Percentiles rank a stretch among this genome's conserved stretches.
Evolutionary conservation across 2,888 invertebrate genomes (phyloP).

Genomic region (Stenurella melanura): DNA sequence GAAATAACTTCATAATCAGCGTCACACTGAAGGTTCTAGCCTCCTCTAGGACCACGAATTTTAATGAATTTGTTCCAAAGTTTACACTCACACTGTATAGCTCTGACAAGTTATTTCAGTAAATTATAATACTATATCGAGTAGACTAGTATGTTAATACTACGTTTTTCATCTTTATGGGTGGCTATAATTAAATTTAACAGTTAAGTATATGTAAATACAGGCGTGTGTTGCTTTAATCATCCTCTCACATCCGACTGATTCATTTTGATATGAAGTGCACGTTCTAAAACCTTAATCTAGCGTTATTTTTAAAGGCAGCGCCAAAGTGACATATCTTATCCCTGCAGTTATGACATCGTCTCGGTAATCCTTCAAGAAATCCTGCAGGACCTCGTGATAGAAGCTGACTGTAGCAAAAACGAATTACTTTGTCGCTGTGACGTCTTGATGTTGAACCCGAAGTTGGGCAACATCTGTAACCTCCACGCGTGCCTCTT

Average conservation of each 20-base stretch:
- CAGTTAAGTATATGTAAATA: too few species aligned
- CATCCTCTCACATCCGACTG: not conserved
- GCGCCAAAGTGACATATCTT: conserved; percentile 24
- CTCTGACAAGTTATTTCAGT: too few species aligned
- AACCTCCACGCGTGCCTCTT: conserved; percentile 55
- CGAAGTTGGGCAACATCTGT: conserved; percentile 57
- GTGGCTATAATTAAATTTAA: too few species aligned
- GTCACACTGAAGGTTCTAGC: too few species aligned
- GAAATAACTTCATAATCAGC: too few species aligned
- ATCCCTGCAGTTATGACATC: conserved; percentile 50
- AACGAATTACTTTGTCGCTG: conserved; percentile 58
- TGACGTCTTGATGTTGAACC: conserved; percentile 59
- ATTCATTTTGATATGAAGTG: conserved; percentile 2
- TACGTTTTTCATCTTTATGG: too few species aligned
- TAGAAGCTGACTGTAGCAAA: conserved; percentile 53
- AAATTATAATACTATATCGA: too few species aligned
- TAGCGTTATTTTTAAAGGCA: conserved; percentile 25
- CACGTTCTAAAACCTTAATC: conserved; percentile 15
- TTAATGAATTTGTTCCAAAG: too few species aligned
- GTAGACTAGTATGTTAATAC: too few species aligned
- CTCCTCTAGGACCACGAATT: too few species aligned
- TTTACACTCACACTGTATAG: too few species aligned
- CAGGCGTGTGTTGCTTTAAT: not conserved
- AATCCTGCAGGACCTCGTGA: conserved; percentile 52
- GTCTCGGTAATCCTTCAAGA: conserved; percentile 55